A percentile compares a stretch with the other conserved stretches of the same genome.
These are phyloP conservation scores for Acleris laterana DNA, from an alignment of 2,888 invertebrate species.

Conservation along the genomic window DNA sequence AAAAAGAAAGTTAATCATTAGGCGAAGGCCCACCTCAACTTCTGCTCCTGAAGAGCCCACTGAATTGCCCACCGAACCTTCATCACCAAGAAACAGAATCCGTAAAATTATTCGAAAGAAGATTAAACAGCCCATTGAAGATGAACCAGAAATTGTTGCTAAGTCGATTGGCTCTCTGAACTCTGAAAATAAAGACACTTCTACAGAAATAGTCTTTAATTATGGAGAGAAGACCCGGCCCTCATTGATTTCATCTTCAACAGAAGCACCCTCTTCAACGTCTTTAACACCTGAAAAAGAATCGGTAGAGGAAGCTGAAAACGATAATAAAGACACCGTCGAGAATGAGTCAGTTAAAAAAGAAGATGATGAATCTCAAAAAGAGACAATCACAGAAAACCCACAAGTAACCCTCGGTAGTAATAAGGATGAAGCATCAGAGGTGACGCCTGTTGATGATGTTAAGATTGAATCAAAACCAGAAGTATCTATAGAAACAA, in stretches of 20 bases:
- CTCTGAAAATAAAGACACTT: conserved; percentile 49
- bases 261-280: conserved; percentile 42
- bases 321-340: conserved; percentile 28
- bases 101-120: conserved; percentile 76
- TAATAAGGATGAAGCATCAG: conserved; percentile 20
- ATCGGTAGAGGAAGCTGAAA: conserved; percentile 37
- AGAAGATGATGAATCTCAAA: conserved; percentile 15
- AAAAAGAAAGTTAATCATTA: conserved; percentile 69
- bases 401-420: conserved; percentile 1
- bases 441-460: conserved; percentile 7
- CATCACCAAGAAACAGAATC: conserved; percentile 54
- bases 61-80: conserved; percentile 45
- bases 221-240: conserved; percentile 70
- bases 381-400: conserved; percentile 32
- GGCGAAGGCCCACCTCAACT: conserved; percentile 64
- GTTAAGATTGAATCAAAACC: conserved; percentile 44
- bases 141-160: conserved; percentile 57
- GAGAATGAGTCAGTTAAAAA: conserved; percentile 7
- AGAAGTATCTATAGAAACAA: conserved; percentile 54
- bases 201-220: conserved; percentile 58
- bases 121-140: conserved; percentile 57
- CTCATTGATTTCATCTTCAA: conserved; percentile 45
- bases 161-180: conserved; percentile 59
- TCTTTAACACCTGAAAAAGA: conserved; percentile 47
- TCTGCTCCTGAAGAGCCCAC: conserved; percentile 46